Percentiles rank a stretch among this genome's conserved stretches.
phyloP scores from a whole-genome alignment of 2,888 invertebrate species.

The Parnassius smintheus region DNA sequence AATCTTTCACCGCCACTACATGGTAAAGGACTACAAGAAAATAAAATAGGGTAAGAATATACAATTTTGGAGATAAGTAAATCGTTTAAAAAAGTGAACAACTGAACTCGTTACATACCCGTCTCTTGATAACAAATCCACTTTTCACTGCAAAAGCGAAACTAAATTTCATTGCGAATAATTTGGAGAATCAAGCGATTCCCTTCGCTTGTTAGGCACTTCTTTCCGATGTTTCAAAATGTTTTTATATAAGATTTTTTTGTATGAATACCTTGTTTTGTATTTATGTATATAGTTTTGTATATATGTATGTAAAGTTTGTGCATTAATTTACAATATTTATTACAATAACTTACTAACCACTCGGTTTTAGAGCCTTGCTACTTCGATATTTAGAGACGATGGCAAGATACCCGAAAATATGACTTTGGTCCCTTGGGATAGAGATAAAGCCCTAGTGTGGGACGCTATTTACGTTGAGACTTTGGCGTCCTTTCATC shows the following conservation, averaged over 20 bases:
- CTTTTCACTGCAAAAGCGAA: constrained; percentile 15
- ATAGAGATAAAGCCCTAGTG: too few species aligned
- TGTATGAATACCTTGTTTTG: background rate
- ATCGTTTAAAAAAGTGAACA: background rate
- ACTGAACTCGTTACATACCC: constrained; percentile 14
- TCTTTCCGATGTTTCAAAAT: background rate
- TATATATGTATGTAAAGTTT: background rate
- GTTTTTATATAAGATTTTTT: background rate
- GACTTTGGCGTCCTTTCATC: too few species aligned
- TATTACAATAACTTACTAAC: too few species aligned
- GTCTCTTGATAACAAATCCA: constrained; percentile 16
- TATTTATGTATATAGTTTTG: background rate
- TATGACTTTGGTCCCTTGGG: too few species aligned
- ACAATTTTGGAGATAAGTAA: background rate
- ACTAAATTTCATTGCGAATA: constrained; percentile 15
- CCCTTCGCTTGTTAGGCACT: constrained; percentile 16
- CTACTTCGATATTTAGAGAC: too few species aligned
- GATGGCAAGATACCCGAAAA: too few species aligned
- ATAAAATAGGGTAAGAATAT: too few species aligned
- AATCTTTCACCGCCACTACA: too few species aligned
- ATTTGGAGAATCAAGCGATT: constrained; percentile 15
- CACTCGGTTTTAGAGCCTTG: too few species aligned
- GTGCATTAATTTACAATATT: too few species aligned
- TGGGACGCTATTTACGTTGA: too few species aligned
- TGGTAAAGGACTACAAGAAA: too few species aligned